Evolutionary conservation across 2,888 invertebrate species (phyloP).

Genomic region (Keiferia lycopersicella): DNA sequence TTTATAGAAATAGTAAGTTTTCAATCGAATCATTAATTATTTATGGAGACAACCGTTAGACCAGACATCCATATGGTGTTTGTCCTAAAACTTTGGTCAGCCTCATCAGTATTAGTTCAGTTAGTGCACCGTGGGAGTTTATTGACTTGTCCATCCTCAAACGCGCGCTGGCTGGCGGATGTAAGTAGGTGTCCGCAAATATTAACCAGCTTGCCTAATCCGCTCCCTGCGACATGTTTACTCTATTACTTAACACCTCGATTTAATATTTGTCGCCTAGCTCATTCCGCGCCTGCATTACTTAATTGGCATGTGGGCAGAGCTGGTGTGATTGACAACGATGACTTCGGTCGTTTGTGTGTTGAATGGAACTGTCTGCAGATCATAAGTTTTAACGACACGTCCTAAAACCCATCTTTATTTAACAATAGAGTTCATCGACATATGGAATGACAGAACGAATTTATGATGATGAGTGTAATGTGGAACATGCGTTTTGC

Average conservation of each 20-base stretch:
- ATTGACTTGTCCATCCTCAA: slow-evolving; percentile 55
- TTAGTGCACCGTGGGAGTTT: slow-evolving; percentile 57
- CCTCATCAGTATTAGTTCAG: slow-evolving; percentile 11
- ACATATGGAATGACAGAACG: slow-evolving; percentile 51
- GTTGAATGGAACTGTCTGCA: slow-evolving; percentile 51
- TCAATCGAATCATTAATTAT: background rate
- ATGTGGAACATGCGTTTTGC: slow-evolving; percentile 54
- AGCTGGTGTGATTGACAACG: slow-evolving; percentile 48
- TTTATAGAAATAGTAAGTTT: background rate
- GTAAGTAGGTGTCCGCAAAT: slow-evolving; percentile 79
- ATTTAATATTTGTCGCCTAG: slow-evolving; percentile 53
- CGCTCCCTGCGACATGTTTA: slow-evolving; percentile 58
- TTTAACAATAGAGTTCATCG: slow-evolving; percentile 61
- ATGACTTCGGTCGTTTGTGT: slow-evolving; percentile 35
- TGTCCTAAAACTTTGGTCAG: background rate
- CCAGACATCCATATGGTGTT: slow-evolving; percentile 12
- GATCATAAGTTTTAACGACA: slow-evolving; percentile 37
- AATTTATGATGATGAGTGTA: slow-evolving; percentile 59
- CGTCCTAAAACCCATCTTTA: slow-evolving; percentile 40
- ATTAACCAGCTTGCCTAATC: slow-evolving; percentile 69
- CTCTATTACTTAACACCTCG: slow-evolving; percentile 65
- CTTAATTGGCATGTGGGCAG: slow-evolving; percentile 52
- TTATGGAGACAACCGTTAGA: background rate
- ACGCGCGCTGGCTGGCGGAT: slow-evolving; percentile 67
- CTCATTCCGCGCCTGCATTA: slow-evolving; percentile 46